Conservation (phyloP, 37 sponge, comb jelly and placozoan species). For the Tethya wilhelma region DNA sequence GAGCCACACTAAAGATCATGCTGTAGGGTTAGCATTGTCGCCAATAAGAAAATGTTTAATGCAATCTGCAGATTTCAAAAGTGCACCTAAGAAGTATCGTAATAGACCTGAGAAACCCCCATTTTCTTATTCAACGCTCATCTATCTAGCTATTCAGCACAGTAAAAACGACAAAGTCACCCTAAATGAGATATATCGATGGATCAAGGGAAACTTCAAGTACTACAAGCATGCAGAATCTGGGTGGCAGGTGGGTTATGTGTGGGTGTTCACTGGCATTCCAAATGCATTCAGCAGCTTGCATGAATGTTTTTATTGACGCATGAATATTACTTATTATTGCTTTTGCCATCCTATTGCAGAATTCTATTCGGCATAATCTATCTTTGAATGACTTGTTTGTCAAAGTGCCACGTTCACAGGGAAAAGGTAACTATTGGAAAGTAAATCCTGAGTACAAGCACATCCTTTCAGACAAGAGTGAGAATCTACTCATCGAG, state of each 20-base stretch:
- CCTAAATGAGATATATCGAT: slow-evolving; percentile 82
- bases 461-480: slow-evolving; percentile 40
- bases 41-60: slow-evolving; percentile 56
- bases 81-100: slow-evolving; percentile 43
- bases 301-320: background rate
- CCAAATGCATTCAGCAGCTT: background rate
- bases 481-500: background rate
- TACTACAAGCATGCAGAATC: slow-evolving; percentile 81
- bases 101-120: slow-evolving; percentile 66
- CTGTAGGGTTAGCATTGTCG: slow-evolving; percentile 27
- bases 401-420: slow-evolving; percentile 70
- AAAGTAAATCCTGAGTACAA: slow-evolving; percentile 78
- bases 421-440: slow-evolving; percentile 89
- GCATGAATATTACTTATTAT: background rate
- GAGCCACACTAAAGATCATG: background rate
- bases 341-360: background rate
- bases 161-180: slow-evolving; percentile 59
- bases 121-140: slow-evolving; percentile 84
- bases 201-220: slow-evolving; percentile 92
- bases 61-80: slow-evolving; percentile 52
- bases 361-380: slow-evolving; percentile 82
- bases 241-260: slow-evolving; percentile 84
- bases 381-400: slow-evolving; percentile 78
- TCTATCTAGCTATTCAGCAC: slow-evolving; percentile 83
- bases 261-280: background rate